Conservation (phyloP, 2,888 invertebrate genomes). For the Zhengitettix transpicula region DNA sequence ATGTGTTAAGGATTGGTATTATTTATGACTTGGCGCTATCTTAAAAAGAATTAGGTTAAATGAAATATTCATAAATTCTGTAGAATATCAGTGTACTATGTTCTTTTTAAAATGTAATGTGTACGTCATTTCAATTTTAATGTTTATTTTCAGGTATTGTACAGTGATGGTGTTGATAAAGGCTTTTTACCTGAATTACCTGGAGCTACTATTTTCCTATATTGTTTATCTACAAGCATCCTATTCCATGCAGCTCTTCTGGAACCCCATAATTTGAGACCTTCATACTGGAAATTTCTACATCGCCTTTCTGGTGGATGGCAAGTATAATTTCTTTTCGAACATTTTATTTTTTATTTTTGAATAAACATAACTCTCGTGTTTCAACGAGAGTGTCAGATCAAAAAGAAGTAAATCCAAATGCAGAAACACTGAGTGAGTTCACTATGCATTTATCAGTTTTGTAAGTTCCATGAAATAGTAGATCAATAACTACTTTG, state of each 20-base stretch:
- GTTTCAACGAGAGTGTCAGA: neutral
- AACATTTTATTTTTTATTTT: neutral
- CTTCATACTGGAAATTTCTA: constrained; percentile 73
- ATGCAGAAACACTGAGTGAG: no score
- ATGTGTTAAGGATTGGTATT: no score
- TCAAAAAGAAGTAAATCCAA: neutral
- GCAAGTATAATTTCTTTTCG: constrained; percentile 21
- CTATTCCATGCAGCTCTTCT: constrained; percentile 62
- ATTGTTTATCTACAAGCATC: constrained; percentile 58
- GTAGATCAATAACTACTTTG: neutral
- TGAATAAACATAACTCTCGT: neutral
- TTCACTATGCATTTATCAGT: no score
- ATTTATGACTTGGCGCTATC: no score
- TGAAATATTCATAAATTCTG: no score
- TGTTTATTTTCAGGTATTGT: constrained; percentile 38
- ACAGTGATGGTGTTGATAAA: constrained; percentile 48
- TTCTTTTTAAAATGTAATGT: no score
- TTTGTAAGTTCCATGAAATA: no score
- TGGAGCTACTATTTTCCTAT: constrained; percentile 51
- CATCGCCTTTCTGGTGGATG: constrained; percentile 50
- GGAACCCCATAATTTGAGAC: constrained; percentile 59
- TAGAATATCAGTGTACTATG: no score
- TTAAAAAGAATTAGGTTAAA: no score
- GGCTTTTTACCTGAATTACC: constrained; percentile 49
- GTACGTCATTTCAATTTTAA: no score